A percentile compares a stretch with the other conserved stretches of the same genome.
Evolutionary conservation across 1,140 invertebrate species (phyloP).

Genomic region (Solenopsis fugax): DNA sequence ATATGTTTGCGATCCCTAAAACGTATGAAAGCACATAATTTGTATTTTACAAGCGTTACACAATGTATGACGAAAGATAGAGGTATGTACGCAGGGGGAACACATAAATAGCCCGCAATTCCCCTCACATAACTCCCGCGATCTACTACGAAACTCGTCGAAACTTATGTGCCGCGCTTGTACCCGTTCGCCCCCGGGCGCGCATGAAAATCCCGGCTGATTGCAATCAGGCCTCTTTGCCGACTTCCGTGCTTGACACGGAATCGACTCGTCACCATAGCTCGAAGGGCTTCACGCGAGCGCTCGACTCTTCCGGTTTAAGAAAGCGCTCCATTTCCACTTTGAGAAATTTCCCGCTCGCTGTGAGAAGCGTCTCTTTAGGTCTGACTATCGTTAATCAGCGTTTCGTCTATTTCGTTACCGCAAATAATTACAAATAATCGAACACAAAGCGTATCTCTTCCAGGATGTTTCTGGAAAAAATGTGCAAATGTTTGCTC

Average conservation of each 20-base stretch:
- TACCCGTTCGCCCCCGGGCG: constrained; percentile 25
- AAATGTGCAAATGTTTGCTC: not conserved
- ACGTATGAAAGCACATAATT: not conserved
- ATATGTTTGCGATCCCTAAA: not conserved
- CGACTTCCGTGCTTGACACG: constrained; percentile 78
- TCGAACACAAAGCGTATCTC: too few species aligned
- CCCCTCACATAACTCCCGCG: constrained; percentile 52
- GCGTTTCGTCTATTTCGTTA: not conserved
- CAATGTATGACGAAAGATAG: not conserved
- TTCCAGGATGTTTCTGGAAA: not conserved
- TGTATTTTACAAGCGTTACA: not conserved
- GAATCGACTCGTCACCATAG: constrained; percentile 69
- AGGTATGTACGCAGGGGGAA: not conserved
- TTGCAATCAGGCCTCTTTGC: constrained; percentile 82
- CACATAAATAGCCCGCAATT: constrained; percentile 8
- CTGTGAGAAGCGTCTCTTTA: not conserved
- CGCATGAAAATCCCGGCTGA: constrained; percentile 79
- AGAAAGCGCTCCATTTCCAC: constrained; percentile 24
- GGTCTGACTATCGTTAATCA: not conserved
- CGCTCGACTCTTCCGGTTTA: constrained; percentile 77
- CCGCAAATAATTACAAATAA: not conserved
- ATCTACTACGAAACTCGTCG: constrained; percentile 73
- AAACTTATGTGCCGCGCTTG: constrained; percentile 67
- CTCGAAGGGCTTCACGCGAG: constrained; percentile 1
- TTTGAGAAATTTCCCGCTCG: not conserved